These are phyloP conservation scores for Astur gentilis DNA, from an alignment of 2,113 vertebrate species.

Conservation along the genomic window DNA sequence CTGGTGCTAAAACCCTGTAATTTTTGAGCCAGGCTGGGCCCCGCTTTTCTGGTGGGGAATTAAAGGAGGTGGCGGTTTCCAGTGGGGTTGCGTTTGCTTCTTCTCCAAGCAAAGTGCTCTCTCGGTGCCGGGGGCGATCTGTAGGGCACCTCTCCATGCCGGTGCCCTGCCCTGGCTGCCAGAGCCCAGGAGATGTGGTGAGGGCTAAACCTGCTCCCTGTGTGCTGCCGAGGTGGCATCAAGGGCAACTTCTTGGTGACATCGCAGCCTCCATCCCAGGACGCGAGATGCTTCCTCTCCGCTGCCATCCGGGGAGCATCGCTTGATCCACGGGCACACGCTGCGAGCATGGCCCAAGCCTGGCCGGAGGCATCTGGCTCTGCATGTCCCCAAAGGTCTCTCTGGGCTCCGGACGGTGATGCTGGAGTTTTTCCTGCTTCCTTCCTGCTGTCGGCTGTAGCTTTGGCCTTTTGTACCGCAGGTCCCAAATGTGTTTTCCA, in stretches of 20 bases:
- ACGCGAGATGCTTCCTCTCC: rapidly evolving
- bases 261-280: rapidly evolving
- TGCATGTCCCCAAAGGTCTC: not conserved
- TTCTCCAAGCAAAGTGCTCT: not conserved
- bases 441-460: slow-evolving; percentile 50
- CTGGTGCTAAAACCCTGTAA: not conserved
- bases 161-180: not conserved
- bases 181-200: not conserved
- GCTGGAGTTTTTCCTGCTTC: slow-evolving; percentile 49
- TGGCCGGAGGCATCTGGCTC: not conserved
- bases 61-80: not conserved
- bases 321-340: rapidly evolving
- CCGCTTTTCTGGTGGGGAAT: not conserved
- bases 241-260: not conserved
- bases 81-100: not conserved
- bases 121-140: rapidly evolving
- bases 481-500: slow-evolving; percentile 26
- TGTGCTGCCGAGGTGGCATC: not conserved
- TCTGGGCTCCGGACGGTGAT: not conserved
- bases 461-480: slow-evolving; percentile 50
- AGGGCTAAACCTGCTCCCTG: not conserved
- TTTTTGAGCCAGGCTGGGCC: not conserved
- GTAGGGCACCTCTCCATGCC: rapidly evolving
- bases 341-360: rapidly evolving
- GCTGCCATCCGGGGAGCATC: rapidly evolving